These are phyloP conservation scores for Drosophila virilis DNA, from an alignment of 1,140 invertebrate species.

Conservation along the genomic window DNA sequence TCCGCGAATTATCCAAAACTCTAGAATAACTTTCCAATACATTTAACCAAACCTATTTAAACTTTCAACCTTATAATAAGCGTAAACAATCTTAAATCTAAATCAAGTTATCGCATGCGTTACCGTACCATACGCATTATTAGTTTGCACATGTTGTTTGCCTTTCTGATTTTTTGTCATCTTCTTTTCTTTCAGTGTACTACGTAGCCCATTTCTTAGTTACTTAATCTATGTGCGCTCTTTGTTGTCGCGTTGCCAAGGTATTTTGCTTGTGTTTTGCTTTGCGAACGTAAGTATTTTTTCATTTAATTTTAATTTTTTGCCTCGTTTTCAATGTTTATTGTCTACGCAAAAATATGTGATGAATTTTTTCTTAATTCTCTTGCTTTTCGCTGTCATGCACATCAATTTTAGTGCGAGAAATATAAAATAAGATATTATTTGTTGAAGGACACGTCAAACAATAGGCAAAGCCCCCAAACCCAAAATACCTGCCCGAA, in stretches of 20 bases:
- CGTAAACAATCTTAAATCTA: too few relatives aligned
- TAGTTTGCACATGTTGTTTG: neutral
- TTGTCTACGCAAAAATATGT: constrained; percentile 71
- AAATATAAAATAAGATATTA: constrained; percentile 52
- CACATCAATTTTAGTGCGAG: constrained; percentile 53
- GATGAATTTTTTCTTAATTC: constrained; percentile 42
- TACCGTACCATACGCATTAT: neutral
- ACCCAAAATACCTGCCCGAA: constrained; percentile 39
- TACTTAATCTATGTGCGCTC: constrained; percentile 77
- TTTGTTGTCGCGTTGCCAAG: constrained; percentile 79
- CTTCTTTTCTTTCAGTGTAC: constrained; percentile 30
- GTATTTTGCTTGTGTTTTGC: constrained; percentile 67
- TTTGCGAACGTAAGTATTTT: constrained; percentile 73
- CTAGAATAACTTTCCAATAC: too few relatives aligned
- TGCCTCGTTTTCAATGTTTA: constrained; percentile 71
- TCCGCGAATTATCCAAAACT: too few relatives aligned
- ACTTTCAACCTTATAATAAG: too few relatives aligned
- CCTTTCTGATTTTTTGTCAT: neutral
- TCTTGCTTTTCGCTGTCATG: constrained; percentile 63
- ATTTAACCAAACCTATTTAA: too few relatives aligned
- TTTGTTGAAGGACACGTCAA: constrained; percentile 72
- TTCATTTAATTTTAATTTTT: constrained; percentile 72
- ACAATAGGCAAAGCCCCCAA: constrained; percentile 43
- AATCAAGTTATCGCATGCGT: too few relatives aligned
- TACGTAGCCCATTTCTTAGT: constrained; percentile 49